These are phyloP conservation scores for Drosophila ezoana DNA, from an alignment of 2,888 invertebrate species.

Conservation along the genomic window DNA sequence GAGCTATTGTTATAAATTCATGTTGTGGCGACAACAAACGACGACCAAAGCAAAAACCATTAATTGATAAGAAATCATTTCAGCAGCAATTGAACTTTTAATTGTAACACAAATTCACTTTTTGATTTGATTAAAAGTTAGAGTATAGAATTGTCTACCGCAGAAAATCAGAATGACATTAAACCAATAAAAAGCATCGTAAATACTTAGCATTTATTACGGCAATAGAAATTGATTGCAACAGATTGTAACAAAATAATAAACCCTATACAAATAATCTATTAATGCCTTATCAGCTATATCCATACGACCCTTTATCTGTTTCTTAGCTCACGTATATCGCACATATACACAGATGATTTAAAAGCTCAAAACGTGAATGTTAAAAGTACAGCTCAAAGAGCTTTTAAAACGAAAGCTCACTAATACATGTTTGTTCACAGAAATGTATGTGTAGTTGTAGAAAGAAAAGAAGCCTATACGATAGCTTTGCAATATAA, in stretches of 20 bases:
- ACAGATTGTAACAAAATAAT: neutral
- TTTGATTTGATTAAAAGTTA: neutral
- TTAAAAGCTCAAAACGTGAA: neutral
- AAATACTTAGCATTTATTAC: neutral
- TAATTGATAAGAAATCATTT: slow-evolving; percentile 41
- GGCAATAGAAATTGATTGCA: slow-evolving; percentile 7
- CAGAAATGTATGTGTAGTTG: neutral
- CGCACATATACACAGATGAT: neutral
- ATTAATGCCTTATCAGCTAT: neutral
- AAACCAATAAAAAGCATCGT: neutral
- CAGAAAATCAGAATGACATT: too few species aligned
- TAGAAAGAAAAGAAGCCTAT: neutral
- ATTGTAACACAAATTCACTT: slow-evolving; percentile 2
- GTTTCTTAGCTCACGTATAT: neutral
- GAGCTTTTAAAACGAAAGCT: slow-evolving; percentile 7
- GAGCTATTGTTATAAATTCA: slow-evolving; percentile 59
- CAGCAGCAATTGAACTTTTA: slow-evolving; percentile 11
- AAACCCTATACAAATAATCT: neutral
- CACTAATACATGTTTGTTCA: neutral
- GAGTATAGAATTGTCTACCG: neutral
- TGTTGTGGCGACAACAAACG: slow-evolving; percentile 41
- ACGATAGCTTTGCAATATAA: neutral
- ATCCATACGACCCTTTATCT: neutral
- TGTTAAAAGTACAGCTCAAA: neutral
- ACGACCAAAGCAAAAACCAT: slow-evolving; percentile 6